Base-by-base conservation (phyloP, 1,140 invertebrate species). In the Leptinotarsa texana region DNA sequence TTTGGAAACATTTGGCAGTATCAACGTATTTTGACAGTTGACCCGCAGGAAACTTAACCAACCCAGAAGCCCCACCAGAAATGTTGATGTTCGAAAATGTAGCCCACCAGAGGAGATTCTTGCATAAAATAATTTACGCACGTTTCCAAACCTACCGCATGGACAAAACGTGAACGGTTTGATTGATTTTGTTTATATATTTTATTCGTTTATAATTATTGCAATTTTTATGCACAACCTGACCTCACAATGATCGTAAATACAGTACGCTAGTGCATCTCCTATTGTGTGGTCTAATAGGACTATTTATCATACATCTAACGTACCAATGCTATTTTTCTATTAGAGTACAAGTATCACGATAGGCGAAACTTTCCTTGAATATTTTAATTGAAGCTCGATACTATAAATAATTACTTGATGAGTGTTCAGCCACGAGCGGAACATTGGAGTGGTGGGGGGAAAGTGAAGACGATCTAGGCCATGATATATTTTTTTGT, bases 251-350 rank as follows among this genome's bases (percentile, higher is more conserved):
- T 63, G 71, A 65, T 73, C 71, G 71, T 73, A 73, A 73, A 73
- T 73, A 73, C 71, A 24, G 71, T 73, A 73, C 71, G 71, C 63
- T 62, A 63, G 61, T 73, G 71, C 62, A 73, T 73, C 71, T 73
- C 47, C 71, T 65, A 73, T 73, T 73, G 71, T 73, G 71, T 73
- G 71, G 71, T 73, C 71, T 73, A 73, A 73, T 73, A 65, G n/a
- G 61, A n/a, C 63, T 65, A 73, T 73, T 73, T 73, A 47, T 73
- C 62, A 65, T 65, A 61, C 57, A 65, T 27, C 22, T 22, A 73
- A 48, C 71, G 71, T 73, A 63, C 61, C 15, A 73, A n/a, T 65
- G 71, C 61, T 65, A 63, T 73, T 65, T 73, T 73, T 73, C 63
- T 73, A 65, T 65, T 63, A 48, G 47, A 49, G 61, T 49, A 24